Base-by-base conservation (phyloP, 2,113 vertebrate species). In the Lathamus discolor region DNA sequence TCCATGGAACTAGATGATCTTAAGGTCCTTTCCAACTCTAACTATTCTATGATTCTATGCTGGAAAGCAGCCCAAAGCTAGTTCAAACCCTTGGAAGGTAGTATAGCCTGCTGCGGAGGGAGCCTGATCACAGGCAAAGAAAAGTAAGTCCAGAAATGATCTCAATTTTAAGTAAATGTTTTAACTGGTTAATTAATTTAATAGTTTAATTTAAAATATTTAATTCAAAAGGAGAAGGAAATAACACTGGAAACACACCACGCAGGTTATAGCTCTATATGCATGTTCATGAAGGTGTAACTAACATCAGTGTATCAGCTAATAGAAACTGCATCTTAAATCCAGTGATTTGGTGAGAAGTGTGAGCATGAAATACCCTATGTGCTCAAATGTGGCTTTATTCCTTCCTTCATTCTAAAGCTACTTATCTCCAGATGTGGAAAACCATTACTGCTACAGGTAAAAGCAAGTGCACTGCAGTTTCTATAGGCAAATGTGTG, bases 261-360 rank as follows among this genome's bases (percentile, higher is more conserved):
- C 22, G 24, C 11, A 13, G 15, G 8, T 44, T 8, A 4, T 15
- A 25, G 13, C 8, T 81, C 18, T 77, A 14, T 5, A 2, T 5
- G 17, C 4, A 10, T 3, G 2, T 44, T n/a, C 2, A 0, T 8
- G 29, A 77, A 68, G 59, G 10, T 11, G 57, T 4, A 55, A 62
- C 10, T 17, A n/a, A 8, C 6, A 10, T 10, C 31, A 27, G 2
- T 12, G 18, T 6, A 22, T 16, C 27, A 44, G 11, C 15, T 70
- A n/a, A 35, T 16, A 75, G 48, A 86, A 78, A 19, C 16, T 29
- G 13, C 4, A 14, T 5, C 55, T 72, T 16, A 37, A 87, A 87
- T 75, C 19, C 46, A 62, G 64, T 15, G 7, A 15, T 63, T 13
- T 59, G 8, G 14, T 41, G 62, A 75, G 37, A 87, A 55, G 8